These are phyloP conservation scores for Luffia ferchaultella DNA, from an alignment of 2,888 invertebrate genomes.

Conservation along the genomic window DNA sequence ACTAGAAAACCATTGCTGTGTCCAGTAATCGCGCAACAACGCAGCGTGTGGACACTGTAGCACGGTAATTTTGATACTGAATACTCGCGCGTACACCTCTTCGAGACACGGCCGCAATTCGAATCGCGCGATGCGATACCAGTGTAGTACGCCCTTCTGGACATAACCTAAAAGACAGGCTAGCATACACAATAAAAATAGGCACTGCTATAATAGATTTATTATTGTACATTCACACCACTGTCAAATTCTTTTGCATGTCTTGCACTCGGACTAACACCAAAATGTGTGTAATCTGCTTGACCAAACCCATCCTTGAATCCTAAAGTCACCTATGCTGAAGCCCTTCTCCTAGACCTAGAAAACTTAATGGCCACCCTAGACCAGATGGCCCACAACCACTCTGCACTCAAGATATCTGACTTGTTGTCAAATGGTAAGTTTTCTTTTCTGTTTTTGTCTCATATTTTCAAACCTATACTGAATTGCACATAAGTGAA, in stretches of 20 bases:
- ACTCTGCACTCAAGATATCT: slow-evolving; percentile 60
- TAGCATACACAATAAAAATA: no score
- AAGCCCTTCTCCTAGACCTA: slow-evolving; percentile 63
- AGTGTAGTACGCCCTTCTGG: no score
- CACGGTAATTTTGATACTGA: no score
- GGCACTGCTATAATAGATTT: not conserved
- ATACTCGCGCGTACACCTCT: no score
- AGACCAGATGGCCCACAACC: slow-evolving; percentile 64
- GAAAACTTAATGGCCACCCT: slow-evolving; percentile 65
- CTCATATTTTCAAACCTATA: not conserved
- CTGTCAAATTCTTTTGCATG: slow-evolving; percentile 42
- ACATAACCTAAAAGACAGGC: no score
- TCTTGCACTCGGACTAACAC: slow-evolving; percentile 59
- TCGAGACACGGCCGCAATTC: no score
- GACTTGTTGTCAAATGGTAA: slow-evolving; percentile 60
- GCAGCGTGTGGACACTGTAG: no score
- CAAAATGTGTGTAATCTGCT: slow-evolving; percentile 42
- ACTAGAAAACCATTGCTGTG: no score
- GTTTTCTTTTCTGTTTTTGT: slow-evolving; percentile 19
- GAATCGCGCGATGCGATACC: no score
- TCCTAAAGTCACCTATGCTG: slow-evolving; percentile 56
- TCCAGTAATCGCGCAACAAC: no score
- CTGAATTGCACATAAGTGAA: not conserved
- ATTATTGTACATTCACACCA: not conserved
- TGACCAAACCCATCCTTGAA: slow-evolving; percentile 29